Evolutionary conservation across 2,113 vertebrate genomes (phyloP), one percentile per base, ranked within the genome.

Genomic region (Vulpes ferrilata): DNA sequence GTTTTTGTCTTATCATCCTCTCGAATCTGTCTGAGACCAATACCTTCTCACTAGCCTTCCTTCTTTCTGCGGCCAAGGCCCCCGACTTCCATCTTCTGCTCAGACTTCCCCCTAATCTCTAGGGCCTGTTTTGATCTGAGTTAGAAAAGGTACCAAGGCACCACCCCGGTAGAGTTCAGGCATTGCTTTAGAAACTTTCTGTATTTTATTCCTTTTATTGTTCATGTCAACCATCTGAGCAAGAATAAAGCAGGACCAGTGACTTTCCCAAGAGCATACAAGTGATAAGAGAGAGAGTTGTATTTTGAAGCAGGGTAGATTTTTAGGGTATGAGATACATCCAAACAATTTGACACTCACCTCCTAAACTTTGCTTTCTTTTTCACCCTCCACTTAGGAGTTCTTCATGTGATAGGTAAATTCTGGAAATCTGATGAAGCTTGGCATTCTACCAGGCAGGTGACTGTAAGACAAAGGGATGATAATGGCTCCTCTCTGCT

Each of bases 401-500:
- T n/a, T 53, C 38, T 3, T 74, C 76, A 13, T n/a, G 2, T 73
- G 30, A 32, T 0, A 17, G 55, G 69, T 78, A n/a, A 62, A 57
- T 84, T 80, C 62, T 80, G 57, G 62, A 67, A 43, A 73, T 48
- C 27, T 67, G 32, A 67, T 30, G 17, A 57, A 9, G 4, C 3
- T 73, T n/a, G 5, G 17, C 27, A 7, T 51, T 19, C 80, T 17
- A 51, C 7, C 22, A 11, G 38, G 15, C 0, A 32, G n/a, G 17
- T 30, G 17, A 69, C 2, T 13, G 5, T 17, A 1, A 9, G n/a
- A 1, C 20, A n/a, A 2, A 17, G 25, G 7, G 23, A 69, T 35
- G 27, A 17, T 3, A 11, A 16, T 8, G 71, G 13, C 2, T 7
- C 65, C 67, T 55, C 27, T 62, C 32, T 43, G 43, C 5, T 76